These are phyloP conservation scores for Puma concolor DNA, from an alignment of 2,113 vertebrate genomes.

Conservation along the genomic window DNA sequence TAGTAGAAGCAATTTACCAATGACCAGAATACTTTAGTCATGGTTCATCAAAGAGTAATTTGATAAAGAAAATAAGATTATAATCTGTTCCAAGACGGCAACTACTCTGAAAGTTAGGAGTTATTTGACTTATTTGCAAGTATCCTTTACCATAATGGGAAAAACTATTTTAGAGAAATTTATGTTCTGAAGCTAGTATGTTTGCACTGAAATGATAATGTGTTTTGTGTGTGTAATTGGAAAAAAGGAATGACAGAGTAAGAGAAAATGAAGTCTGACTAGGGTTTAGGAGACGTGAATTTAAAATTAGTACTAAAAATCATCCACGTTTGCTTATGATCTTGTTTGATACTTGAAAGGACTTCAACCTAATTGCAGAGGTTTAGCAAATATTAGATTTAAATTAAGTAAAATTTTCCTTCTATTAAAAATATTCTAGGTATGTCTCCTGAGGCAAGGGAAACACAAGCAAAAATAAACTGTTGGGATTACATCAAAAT, in stretches of 20 bases:
- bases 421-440: not conserved
- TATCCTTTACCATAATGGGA: not conserved
- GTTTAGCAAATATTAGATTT: constrained; percentile 8
- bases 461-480: not conserved
- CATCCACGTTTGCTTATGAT: constrained; percentile 1
- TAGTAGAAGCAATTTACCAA: constrained; percentile 58
- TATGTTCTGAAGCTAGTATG: constrained; percentile 29
- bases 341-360: constrained; percentile 9
- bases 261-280: not conserved
- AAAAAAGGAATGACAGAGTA: not conserved
- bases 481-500: not conserved
- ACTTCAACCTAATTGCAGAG: not conserved
- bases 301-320: constrained; percentile 31
- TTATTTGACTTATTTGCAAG: constrained; percentile 45
- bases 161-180: constrained; percentile 33
- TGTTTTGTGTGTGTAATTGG: constrained; percentile 23
- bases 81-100: constrained; percentile 65
- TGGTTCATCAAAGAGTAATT: constrained; percentile 73
- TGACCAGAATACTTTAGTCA: constrained; percentile 64
- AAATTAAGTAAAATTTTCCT: not conserved
- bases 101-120: constrained; percentile 12
- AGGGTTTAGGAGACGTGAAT: constrained; percentile 5
- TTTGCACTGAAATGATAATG: constrained; percentile 27
- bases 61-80: constrained; percentile 77
- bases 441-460: not conserved